Evolutionary conservation across 2,113 vertebrate species (phyloP).

Genomic region (Ophiodon elongatus): DNA sequence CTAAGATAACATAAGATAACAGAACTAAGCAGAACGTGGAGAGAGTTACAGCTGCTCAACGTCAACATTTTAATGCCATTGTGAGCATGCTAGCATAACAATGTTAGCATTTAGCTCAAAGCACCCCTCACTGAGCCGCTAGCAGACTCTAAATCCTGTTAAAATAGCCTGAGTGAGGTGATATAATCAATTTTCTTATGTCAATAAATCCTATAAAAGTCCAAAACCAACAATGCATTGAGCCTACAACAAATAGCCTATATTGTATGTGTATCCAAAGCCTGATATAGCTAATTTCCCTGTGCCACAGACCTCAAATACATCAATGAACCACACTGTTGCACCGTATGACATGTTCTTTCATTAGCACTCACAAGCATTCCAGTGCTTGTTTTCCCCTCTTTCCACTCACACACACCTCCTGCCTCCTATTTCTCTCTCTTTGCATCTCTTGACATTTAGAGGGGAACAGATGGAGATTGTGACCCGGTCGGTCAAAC

Average conservation of each 20-base stretch:
- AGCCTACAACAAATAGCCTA: neutral
- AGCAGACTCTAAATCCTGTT: neutral
- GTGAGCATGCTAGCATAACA: neutral
- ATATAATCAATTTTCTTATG: neutral
- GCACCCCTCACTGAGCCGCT: neutral
- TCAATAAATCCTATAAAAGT: neutral
- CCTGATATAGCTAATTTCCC: neutral
- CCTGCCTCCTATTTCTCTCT: constrained; percentile 51
- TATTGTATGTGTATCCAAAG: neutral
- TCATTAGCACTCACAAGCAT: neutral
- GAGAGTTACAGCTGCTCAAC: neutral
- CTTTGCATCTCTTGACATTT: constrained; percentile 70
- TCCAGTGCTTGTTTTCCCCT: constrained; percentile 28
- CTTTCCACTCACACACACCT: constrained; percentile 36
- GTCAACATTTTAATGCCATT: too few species aligned
- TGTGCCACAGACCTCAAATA: neutral
- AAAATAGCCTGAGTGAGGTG: neutral
- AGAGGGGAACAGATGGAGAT: constrained; percentile 77
- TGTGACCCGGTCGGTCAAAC: constrained; percentile 66
- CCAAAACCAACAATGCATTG: neutral
- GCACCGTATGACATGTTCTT: neutral
- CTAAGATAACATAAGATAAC: too few species aligned
- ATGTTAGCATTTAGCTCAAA: neutral
- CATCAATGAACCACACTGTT: neutral
- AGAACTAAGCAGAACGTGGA: neutral